Evolutionary conservation across 2,888 invertebrate genomes (phyloP).

Genomic region (Elysia crispata): DNA sequence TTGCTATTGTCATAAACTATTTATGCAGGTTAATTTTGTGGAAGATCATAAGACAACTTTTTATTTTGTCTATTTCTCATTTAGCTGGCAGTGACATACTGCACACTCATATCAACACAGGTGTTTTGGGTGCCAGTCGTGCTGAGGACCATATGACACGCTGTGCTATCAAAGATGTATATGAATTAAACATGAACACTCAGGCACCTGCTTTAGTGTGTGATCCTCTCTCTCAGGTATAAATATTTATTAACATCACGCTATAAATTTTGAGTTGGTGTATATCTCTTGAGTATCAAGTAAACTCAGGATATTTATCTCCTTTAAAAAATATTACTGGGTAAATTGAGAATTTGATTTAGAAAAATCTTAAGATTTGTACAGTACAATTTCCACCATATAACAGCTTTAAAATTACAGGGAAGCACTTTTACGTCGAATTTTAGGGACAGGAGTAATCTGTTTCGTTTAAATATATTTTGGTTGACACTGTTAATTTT

Average conservation of each 20-base stretch:
- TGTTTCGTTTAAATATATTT: too few species aligned
- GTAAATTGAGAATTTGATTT: too few species aligned
- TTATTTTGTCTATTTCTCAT: neutral
- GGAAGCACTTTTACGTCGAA: too few species aligned
- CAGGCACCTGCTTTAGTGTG: conserved; percentile 72
- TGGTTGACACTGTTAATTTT: too few species aligned
- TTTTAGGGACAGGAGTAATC: too few species aligned
- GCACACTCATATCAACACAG: conserved; percentile 71
- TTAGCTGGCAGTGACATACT: conserved; percentile 69
- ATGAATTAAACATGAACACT: conserved; percentile 69
- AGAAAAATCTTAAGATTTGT: too few species aligned
- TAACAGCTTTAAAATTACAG: too few species aligned
- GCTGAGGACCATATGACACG: conserved; percentile 76
- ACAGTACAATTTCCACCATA: too few species aligned
- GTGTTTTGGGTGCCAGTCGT: conserved; percentile 70
- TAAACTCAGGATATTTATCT: too few species aligned
- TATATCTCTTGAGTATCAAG: too few species aligned
- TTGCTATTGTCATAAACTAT: neutral
- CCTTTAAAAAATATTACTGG: too few species aligned
- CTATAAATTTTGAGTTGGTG: neutral
- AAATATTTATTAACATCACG: neutral
- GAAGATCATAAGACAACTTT: neutral
- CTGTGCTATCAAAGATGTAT: conserved; percentile 75
- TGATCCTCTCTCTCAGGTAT: conserved; percentile 66
- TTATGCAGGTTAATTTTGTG: neutral